A percentile compares a stretch with the other conserved stretches of the same genome.
Evolutionary conservation across 2,888 invertebrate species (phyloP).

Genomic region (Chrysopilus asiliformis): DNA sequence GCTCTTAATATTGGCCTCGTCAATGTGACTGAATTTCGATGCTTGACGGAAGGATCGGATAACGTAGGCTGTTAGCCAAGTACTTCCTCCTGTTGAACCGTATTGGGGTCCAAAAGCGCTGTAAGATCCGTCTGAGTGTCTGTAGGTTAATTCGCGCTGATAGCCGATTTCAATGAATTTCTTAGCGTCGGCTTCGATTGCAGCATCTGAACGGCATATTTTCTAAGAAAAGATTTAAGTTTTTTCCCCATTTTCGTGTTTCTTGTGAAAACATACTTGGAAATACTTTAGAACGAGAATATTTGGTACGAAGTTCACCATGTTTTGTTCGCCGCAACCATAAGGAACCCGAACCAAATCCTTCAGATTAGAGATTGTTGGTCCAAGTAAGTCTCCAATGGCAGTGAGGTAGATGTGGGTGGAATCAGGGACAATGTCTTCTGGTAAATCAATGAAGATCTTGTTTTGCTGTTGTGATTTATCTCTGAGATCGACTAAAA

Average conservation of each 20-base stretch:
- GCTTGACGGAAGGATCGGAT: constrained; percentile 57
- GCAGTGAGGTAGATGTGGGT: constrained; percentile 58
- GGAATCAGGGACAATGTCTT: constrained; percentile 58
- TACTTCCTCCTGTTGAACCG: constrained; percentile 41
- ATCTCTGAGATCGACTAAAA: constrained; percentile 55
- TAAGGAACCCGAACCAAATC: constrained; percentile 62
- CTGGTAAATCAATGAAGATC: constrained; percentile 60
- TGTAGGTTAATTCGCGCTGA: constrained; percentile 81
- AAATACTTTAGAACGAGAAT: constrained; percentile 53
- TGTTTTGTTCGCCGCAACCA: constrained; percentile 60
- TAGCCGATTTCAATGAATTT: constrained; percentile 67
- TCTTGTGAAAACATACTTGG: too few species aligned
- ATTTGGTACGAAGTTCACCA: constrained; percentile 53
- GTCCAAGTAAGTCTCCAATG: constrained; percentile 61
- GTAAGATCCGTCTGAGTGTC: constrained; percentile 79
- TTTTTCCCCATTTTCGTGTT: too few species aligned
- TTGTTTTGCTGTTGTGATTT: constrained; percentile 40
- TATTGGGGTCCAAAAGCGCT: constrained; percentile 58
- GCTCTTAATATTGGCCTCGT: constrained; percentile 45
- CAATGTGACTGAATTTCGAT: constrained; percentile 49
- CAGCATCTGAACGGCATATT: too few species aligned
- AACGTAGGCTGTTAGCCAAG: too few species aligned
- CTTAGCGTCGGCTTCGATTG: too few species aligned
- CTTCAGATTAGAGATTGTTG: constrained; percentile 62
- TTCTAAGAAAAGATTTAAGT: too few species aligned